A percentile compares a stretch with the other conserved stretches of the same genome.
Evolutionary conservation across 2,888 invertebrate genomes (phyloP).

Genomic region (Orthosia gracilis): DNA sequence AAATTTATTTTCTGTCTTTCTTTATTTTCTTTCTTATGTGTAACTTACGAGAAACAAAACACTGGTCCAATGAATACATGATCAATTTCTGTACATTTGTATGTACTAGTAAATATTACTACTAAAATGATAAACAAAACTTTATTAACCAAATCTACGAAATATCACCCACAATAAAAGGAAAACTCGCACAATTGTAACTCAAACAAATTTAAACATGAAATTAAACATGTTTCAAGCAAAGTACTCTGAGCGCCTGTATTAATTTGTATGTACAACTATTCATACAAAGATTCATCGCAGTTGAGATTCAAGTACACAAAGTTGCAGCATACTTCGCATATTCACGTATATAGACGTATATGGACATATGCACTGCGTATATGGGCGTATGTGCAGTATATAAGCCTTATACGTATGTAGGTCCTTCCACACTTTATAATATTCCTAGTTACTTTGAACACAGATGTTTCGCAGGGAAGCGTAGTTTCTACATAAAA

Average conservation of each 20-base stretch:
- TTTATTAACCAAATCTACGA: neutral
- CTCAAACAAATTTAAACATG: conserved; percentile 43
- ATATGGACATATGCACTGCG: neutral
- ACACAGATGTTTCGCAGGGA: conserved; percentile 15
- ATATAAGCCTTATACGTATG: neutral
- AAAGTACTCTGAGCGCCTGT: conserved; percentile 18
- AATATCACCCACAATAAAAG: neutral
- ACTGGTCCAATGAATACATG: too few species aligned
- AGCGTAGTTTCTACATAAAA: conserved; percentile 18
- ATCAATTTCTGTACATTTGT: too few species aligned
- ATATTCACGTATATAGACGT: conserved; percentile 2
- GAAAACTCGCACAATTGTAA: conserved; percentile 28
- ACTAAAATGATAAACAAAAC: neutral
- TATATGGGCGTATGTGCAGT: conserved; percentile 1
- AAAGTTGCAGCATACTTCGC: conserved; percentile 35
- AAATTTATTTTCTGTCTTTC: too few species aligned
- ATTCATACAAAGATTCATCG: conserved; percentile 46
- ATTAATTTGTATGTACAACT: conserved; percentile 41
- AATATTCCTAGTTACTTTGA: conserved; percentile 39
- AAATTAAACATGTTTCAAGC: conserved; percentile 42
- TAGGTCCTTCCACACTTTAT: conserved; percentile 28
- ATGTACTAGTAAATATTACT: neutral
- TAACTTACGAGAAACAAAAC: too few species aligned
- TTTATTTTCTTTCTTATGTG: too few species aligned
- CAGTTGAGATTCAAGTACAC: conserved; percentile 37